Evolutionary conservation across 2,888 invertebrate genomes (phyloP), one percentile per base, ranked within the genome.

Genomic region (Nineta flava): DNA sequence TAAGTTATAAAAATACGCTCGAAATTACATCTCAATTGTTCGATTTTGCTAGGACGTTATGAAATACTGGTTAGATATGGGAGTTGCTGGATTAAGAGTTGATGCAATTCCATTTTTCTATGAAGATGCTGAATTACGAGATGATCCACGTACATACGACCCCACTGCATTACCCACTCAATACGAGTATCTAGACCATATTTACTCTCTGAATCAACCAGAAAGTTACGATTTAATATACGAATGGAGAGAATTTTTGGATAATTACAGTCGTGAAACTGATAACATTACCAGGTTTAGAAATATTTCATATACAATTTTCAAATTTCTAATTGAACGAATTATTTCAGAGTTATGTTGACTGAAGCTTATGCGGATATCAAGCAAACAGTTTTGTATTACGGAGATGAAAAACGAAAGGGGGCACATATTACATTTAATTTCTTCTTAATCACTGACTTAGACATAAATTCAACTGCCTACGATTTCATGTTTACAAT

Each of bases 1-100:
- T 26, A 26, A 26, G 7, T n/a, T 26, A 6, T n/a, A n/a, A n/a
- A n/a, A n/a, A n/a, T n/a, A n/a, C n/a, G n/a, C n/a, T n/a, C n/a
- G n/a, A n/a, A n/a, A n/a, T n/a, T n/a, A n/a, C n/a, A n/a, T n/a
- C n/a, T n/a, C n/a, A n/a, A n/a, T n/a, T n/a, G n/a, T n/a, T n/a
- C n/a, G n/a, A n/a, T n/a, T n/a, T 26, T 26, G 1, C 4, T 26
- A 38, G 38, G 74, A 75, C 10, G 70, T 81, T 1, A 61, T 92
- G 16, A 72, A 69, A 55, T 88, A 79, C 60, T 94, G 93, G 93
- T 61, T 94, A 46, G 78, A 81, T 48, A 78, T 79, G 57, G 92
- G 91, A 1, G 78, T 92, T 0, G 84, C 87, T 60, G 95, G 94
- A 1, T 90, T 94, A 60, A 77, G 92, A 57, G 73, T 94, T 40